A percentile compares a stretch with the other conserved stretches of the same genome.
Conservation (phyloP, 1,140 invertebrate genomes). For the Charaxes varanes region DNA sequence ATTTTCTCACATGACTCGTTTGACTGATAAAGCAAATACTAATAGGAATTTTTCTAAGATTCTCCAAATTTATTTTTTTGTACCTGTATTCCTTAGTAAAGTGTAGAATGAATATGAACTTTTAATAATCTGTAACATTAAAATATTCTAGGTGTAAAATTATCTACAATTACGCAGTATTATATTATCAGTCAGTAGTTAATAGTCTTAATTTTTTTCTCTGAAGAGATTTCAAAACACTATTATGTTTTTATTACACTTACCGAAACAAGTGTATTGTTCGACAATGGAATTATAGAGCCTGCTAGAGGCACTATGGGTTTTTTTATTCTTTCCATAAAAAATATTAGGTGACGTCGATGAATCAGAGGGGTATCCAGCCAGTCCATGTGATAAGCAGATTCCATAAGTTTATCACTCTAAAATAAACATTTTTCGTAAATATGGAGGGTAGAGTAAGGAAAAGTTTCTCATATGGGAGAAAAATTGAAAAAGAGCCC, state of each 20-base stretch:
- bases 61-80: constrained; percentile 19
- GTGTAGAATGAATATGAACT: constrained; percentile 46
- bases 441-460: too few relatives aligned
- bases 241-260: constrained; percentile 6
- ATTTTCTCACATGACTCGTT: too few relatives aligned
- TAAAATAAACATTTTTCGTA: too few relatives aligned
- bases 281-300: constrained; percentile 37
- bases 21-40: too few relatives aligned
- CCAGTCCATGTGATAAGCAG: constrained; percentile 47
- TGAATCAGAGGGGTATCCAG: constrained; percentile 29
- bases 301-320: constrained; percentile 36
- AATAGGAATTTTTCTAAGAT: too few relatives aligned
- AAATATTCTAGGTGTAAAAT: not conserved
- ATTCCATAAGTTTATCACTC: constrained; percentile 40
- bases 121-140: constrained; percentile 36
- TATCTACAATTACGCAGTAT: too few relatives aligned
- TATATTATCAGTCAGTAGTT: too few relatives aligned
- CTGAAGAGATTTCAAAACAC: not conserved
- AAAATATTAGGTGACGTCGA: constrained; percentile 34
- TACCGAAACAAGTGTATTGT: constrained; percentile 44
- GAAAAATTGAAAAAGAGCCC: too few relatives aligned
- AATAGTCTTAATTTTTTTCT: too few relatives aligned
- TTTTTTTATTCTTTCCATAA: constrained; percentile 48
- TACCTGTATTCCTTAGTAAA: constrained; percentile 35
- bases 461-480: too few relatives aligned